Evolutionary conservation across 1,140 invertebrate genomes (phyloP).

Genomic region (Platorchestia sp.): DNA sequence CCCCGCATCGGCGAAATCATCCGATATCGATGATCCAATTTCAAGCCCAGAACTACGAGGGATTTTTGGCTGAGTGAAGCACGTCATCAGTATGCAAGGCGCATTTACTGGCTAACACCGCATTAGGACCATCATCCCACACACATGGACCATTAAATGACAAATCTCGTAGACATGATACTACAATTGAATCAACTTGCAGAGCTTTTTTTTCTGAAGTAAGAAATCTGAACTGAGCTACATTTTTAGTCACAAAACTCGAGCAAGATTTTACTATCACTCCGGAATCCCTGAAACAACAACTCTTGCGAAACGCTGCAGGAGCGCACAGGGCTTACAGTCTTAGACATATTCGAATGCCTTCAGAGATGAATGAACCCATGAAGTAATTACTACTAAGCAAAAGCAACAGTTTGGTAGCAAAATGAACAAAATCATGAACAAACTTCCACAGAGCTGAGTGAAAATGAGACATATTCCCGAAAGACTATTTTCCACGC

Average conservation of each 20-base stretch:
- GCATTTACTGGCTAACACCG: slow-evolving; percentile 39
- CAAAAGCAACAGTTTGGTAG: not conserved
- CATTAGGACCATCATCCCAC: slow-evolving; percentile 20
- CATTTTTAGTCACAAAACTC: not conserved
- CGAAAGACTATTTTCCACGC: not conserved
- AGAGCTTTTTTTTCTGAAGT: not conserved
- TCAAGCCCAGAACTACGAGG: slow-evolving; percentile 28
- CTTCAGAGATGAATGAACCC: not conserved
- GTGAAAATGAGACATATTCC: not conserved
- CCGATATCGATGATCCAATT: slow-evolving; percentile 52
- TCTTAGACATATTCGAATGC: not conserved
- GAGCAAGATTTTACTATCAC: not conserved
- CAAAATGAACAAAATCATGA: not conserved
- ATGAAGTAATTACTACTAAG: not conserved
- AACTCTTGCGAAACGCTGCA: not conserved
- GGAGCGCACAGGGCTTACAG: not conserved
- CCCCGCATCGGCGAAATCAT: slow-evolving; percentile 26
- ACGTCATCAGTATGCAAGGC: slow-evolving; percentile 48
- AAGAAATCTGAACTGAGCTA: not conserved
- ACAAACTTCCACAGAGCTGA: not conserved
- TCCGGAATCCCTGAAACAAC: not conserved
- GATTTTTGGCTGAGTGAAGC: slow-evolving; percentile 43
- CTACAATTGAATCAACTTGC: not conserved
- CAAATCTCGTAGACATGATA: not conserved
- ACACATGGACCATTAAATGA: not conserved